phyloP scores from a whole-genome alignment of 37 sponge, comb jelly and placozoan genomes.

The Axinella damicornis region DNA sequence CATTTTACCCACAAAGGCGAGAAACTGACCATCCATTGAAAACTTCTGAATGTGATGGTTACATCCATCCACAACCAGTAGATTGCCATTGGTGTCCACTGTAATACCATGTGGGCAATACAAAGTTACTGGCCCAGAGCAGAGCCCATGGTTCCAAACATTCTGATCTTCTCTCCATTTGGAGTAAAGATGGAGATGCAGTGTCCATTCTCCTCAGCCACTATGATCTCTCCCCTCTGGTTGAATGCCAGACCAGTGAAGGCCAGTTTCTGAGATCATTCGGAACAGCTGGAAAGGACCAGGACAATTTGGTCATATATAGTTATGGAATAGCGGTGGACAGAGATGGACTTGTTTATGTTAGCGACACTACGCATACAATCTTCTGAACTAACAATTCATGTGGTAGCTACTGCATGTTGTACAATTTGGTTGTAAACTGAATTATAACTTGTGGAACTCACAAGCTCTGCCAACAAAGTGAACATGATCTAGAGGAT shows the following conservation, averaged over 20 bases:
- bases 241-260: slow-evolving; percentile 25
- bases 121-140: neutral
- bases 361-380: slow-evolving; percentile 16
- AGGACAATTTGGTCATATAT: slow-evolving; percentile 25
- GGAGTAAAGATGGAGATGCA: slow-evolving; percentile 13
- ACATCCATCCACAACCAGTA: too few relatives aligned
- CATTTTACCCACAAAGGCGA: too few relatives aligned
- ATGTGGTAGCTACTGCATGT: too few relatives aligned
- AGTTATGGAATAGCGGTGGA: slow-evolving; percentile 54
- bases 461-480: too few relatives aligned
- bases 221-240: slow-evolving; percentile 5
- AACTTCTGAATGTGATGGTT: too few relatives aligned
- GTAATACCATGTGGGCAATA: too few relatives aligned
- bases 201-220: neutral
- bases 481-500: slow-evolving; percentile 45
- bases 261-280: slow-evolving; percentile 55
- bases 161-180: neutral
- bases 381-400: neutral
- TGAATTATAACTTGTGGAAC: too few relatives aligned
- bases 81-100: too few relatives aligned
- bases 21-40: too few relatives aligned
- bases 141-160: slow-evolving; percentile 10
- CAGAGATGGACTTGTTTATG: slow-evolving; percentile 32
- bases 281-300: slow-evolving; percentile 24
- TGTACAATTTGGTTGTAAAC: too few relatives aligned